A percentile compares a stretch with the other conserved stretches of the same genome.
These are phyloP conservation scores for Amniataba percoides DNA, from an alignment of 2,797 vertebrate species.

Conservation along the genomic window DNA sequence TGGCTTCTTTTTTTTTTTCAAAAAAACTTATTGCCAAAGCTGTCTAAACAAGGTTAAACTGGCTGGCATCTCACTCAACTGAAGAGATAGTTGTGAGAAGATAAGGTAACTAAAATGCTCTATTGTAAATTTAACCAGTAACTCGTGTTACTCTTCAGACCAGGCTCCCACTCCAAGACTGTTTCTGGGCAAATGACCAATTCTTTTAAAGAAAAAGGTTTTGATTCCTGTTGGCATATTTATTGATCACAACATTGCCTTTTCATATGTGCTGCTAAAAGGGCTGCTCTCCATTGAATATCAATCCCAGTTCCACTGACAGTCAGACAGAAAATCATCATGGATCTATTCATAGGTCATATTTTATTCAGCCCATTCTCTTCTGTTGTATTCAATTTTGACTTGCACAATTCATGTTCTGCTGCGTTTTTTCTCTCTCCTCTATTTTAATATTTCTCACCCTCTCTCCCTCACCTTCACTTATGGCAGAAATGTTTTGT, in stretches of 20 bases:
- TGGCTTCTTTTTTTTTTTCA: constrained; percentile 68
- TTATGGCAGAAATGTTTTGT: constrained; percentile 58
- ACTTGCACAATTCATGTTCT: constrained; percentile 63
- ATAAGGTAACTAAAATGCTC: constrained; percentile 71
- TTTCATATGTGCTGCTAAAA: constrained; percentile 79
- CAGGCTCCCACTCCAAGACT: constrained; percentile 69
- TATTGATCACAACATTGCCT: constrained; percentile 82
- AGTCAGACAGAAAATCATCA: constrained; percentile 80
- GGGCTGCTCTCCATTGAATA: constrained; percentile 74
- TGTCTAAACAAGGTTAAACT: constrained; percentile 30
- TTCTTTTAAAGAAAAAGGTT: constrained; percentile 77
- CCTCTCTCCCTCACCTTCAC: constrained; percentile 47
- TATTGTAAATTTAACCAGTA: constrained; percentile 75
- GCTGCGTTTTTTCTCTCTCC: constrained; percentile 4
- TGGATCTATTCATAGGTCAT: constrained; percentile 79
- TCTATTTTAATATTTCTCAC: constrained; percentile 58
- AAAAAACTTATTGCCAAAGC: constrained; percentile 72
- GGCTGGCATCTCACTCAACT: constrained; percentile 27
- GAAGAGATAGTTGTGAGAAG: constrained; percentile 51
- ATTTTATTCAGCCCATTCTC: constrained; percentile 72
- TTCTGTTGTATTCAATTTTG: constrained; percentile 73
- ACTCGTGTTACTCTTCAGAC: constrained; percentile 71
- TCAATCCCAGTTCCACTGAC: constrained; percentile 79
- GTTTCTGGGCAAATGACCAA: constrained; percentile 83
- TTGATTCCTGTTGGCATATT: constrained; percentile 82